Evolutionary conservation across 2,888 invertebrate species (phyloP), one percentile per base, ranked within the genome.

Genomic region (Aleiodes leptofemur): DNA sequence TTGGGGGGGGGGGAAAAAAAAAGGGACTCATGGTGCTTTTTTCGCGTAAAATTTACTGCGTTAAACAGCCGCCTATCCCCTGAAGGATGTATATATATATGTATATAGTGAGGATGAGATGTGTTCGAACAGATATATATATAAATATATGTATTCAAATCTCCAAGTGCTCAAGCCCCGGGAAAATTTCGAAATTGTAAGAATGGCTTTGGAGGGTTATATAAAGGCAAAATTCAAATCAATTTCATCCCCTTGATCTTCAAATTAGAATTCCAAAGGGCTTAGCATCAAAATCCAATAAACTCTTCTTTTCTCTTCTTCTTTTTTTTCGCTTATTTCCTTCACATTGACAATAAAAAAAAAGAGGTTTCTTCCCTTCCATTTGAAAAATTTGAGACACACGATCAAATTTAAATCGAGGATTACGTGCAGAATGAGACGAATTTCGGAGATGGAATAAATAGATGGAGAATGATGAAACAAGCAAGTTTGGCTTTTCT

Each of bases 11-110:
- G n/a, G n/a, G n/a, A n/a, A n/a, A n/a, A n/a, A n/a, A n/a, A 82
- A 81, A 81, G 80, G 81, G 79, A 82, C 81, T 74, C 76, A n/a
- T 34, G 80, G 78, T 2, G 23, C 78, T 73, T 81, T 66, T 79
- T 78, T 75, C 76, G 73, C 79, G 80, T 74, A 77, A 82, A 83
- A 83, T 85, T 84, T 83, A 83, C 80, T 80, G 76, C 79, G 76
- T 78, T 82, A 82, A 84, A 84, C 80, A 79, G 74, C 79, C 77
- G 78, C 81, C 78, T 70, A 81, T 78, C 75, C 78, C 78, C 73
- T 66, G 59, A 68, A 77, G 77, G 70, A 74, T 73, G 50, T 73
- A 57, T 69, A 31, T 53, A 6, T 34, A 6, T 76, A 51, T 68
- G 72, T 43, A 55, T 23, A 23, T 23, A 23, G 23, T 23, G 2